These are phyloP conservation scores for Tenebrio molitor DNA, from an alignment of 1,140 invertebrate species.

Conservation along the genomic window DNA sequence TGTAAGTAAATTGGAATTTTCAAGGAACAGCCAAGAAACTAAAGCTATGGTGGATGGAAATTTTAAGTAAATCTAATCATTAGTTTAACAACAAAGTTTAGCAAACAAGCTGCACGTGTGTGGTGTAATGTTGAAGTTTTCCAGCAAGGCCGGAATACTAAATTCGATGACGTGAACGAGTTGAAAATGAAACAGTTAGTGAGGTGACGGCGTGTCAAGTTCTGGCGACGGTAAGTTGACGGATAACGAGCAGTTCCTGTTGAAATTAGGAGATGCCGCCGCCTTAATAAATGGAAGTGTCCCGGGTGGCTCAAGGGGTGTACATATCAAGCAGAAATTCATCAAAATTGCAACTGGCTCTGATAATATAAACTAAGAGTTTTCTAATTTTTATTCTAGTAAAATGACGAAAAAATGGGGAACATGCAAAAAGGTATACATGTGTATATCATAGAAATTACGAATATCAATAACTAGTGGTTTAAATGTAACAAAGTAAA, in stretches of 20 bases:
- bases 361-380: no score
- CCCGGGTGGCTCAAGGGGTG: neutral
- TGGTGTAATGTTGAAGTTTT: neutral
- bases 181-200: slow-evolving; percentile 46
- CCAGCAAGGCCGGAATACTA: slow-evolving; percentile 18
- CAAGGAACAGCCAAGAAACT: neutral
- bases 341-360: neutral
- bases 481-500: no score
- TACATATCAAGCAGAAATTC: neutral
- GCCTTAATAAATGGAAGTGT: slow-evolving; percentile 35
- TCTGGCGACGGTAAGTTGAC: slow-evolving; percentile 44
- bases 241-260: slow-evolving; percentile 40
- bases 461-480: no score
- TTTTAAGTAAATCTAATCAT: neutral
- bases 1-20: slow-evolving; percentile 12
- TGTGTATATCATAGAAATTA: no score
- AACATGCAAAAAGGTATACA: no score
- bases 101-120: slow-evolving; percentile 13
- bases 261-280: slow-evolving; percentile 24
- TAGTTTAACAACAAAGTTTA: neutral
- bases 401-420: no score
- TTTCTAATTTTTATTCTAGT: no score
- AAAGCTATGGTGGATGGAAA: neutral
- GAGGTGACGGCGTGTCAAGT: slow-evolving; percentile 46
- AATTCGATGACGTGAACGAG: slow-evolving; percentile 40